Evolutionary conservation across 2,797 vertebrate genomes (phyloP), one percentile per base, ranked within the genome.

Genomic region (Clamator glandarius): DNA sequence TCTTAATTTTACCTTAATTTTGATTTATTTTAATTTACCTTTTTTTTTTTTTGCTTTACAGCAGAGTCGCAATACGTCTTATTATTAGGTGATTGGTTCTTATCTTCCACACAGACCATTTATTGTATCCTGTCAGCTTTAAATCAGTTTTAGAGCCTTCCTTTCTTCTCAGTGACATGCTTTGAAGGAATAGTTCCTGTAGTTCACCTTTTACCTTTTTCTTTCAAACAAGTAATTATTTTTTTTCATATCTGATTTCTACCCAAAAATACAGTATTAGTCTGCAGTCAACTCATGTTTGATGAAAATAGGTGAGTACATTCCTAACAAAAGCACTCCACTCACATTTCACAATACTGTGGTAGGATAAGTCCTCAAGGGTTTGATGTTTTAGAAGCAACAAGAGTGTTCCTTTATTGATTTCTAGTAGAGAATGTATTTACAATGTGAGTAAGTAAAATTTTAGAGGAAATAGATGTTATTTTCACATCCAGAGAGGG

Each of bases 381-480:
- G 9, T 26, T 87, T 59, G 15, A 33, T 64, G 31, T 81, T 92
- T 52, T 83, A 83, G 57, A 90, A 88, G 33, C 28, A 78, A 26
- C n/a, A 83, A 35, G 83, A 72, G 16, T 58, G 24, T 86, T 92
- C 24, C 17, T 86, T 70, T 86, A 86, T 84, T 93, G 84, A 84
- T 84, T 92, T 80, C 52, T 70, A 46, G 70, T 77, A 57, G 57
- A 77, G 59, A 91, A 74, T 84, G 31, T 74, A 87, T 89, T 82
- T 82, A 52, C n/a, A 55, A 25, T 41, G 51, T 62, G 86, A 91
- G 72, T 20, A 35, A 62, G 15, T 84, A 64, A 79, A 83, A 19
- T 76, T 35, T 66, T 78, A 66, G 39, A 62, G 35, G 39, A 75
- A 29, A 21, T 20, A n/a, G 26, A n/a, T 93, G 75, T 7, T 82